phyloP scores from a whole-genome alignment of 2,797 vertebrate genomes.

The Phaenicophaeus curvirostris region DNA sequence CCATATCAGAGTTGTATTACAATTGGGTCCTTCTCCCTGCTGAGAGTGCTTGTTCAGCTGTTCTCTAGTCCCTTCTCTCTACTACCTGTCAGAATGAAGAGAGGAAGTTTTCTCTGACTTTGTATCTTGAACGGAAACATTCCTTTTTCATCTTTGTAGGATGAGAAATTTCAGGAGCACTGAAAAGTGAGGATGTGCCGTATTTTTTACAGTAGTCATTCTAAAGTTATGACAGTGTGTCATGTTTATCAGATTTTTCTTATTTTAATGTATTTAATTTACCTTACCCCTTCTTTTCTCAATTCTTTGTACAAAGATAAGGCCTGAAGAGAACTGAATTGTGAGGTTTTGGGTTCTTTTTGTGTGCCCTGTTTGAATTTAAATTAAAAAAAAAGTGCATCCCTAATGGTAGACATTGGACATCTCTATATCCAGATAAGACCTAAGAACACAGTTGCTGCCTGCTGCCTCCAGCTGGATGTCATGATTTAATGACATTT shows the following conservation, averaged over 20 bases:
- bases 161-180: not conserved
- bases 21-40: not conserved
- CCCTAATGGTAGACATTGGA: not conserved
- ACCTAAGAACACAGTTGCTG: not conserved
- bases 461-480: fast-evolving
- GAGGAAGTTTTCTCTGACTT: not conserved
- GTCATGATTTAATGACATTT: not conserved
- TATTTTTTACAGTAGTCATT: not conserved
- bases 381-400: not conserved
- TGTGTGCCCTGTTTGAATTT: not conserved
- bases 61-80: not conserved
- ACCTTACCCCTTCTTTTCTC: not conserved
- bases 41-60: fast-evolving
- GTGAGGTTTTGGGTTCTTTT: not conserved
- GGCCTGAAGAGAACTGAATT: not conserved
- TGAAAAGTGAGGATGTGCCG: not conserved
- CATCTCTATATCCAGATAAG: not conserved
- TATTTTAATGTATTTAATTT: too few species aligned
- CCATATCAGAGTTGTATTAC: not conserved
- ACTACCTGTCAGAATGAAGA: not conserved
- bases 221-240: not conserved
- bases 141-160: not conserved
- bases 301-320: not conserved
- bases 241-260: too few species aligned
- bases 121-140: not conserved